These are phyloP conservation scores for Parazoanthus swiftii DNA, from an alignment of 92 coral and sea anemone species.

Conservation along the genomic window DNA sequence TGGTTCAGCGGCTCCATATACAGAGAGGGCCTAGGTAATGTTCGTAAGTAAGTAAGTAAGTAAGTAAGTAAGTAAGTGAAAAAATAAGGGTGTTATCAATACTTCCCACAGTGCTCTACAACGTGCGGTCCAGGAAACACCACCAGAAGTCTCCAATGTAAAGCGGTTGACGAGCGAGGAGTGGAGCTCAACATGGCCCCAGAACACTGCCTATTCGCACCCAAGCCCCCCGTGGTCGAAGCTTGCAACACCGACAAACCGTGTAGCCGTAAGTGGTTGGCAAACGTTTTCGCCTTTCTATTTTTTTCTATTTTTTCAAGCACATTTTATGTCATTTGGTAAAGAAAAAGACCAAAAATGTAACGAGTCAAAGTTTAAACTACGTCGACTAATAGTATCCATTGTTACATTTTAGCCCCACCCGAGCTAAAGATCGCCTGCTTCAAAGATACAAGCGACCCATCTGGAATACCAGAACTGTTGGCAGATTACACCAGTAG, in stretches of 20 bases:
- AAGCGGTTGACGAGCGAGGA: neutral
- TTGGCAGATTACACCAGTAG: conserved; percentile 45
- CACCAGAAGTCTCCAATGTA: conserved; percentile 37
- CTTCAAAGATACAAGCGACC: conserved; percentile 19
- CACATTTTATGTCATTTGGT: neutral
- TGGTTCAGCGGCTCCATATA: no score
- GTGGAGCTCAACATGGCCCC: conserved; percentile 6
- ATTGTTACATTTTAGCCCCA: conserved; percentile 29
- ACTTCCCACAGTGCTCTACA: conserved; percentile 44
- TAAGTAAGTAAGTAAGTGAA: no score
- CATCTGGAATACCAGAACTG: conserved; percentile 35
- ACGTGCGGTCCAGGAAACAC: conserved; percentile 47
- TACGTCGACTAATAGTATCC: no score
- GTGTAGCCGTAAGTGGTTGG: conserved; percentile 35
- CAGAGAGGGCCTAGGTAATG: no score
- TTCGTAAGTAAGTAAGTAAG: no score
- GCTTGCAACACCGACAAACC: conserved; percentile 44
- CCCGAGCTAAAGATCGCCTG: conserved; percentile 54
- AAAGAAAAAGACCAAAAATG: neutral
- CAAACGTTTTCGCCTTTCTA: neutral
- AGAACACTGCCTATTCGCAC: conserved; percentile 17
- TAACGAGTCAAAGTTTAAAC: no score
- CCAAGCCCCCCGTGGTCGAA: conserved; percentile 47
- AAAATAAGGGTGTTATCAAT: no score
- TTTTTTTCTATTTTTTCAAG: neutral